Evolutionary conservation across 2,797 vertebrate species (phyloP).

Genomic region (Myoxocephalus aenaeus): DNA sequence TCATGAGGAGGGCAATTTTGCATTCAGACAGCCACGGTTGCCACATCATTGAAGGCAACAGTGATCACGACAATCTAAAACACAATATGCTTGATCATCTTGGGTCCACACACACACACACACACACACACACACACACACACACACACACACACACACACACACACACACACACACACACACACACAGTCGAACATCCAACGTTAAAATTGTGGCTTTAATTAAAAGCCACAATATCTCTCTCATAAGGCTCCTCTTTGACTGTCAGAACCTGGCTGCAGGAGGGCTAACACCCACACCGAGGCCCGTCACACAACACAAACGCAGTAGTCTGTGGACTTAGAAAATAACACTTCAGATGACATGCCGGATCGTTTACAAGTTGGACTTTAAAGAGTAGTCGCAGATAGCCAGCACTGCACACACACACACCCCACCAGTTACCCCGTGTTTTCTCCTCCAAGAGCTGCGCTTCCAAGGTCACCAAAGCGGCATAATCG

Average conservation of each 20-base stretch:
- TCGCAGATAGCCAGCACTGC: slow-evolving; percentile 54
- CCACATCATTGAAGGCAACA: slow-evolving; percentile 3
- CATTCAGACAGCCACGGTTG: slow-evolving; percentile 19
- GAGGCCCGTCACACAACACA: slow-evolving; percentile 46
- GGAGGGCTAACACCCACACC: slow-evolving; percentile 31
- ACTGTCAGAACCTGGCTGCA: slow-evolving; percentile 25
- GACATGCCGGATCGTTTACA: slow-evolving; percentile 30
- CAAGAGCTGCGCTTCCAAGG: slow-evolving; percentile 84
- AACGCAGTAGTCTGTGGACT: slow-evolving; percentile 22
- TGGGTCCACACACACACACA: too few species aligned
- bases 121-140: too few species aligned
- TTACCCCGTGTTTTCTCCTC: slow-evolving; percentile 81
- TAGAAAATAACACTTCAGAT: slow-evolving; percentile 30
- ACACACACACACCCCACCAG: slow-evolving; percentile 48
- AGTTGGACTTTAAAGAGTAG: slow-evolving; percentile 42
- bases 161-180: too few species aligned
- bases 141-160: too few species aligned
- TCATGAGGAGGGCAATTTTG: slow-evolving; percentile 4
- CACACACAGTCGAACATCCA: neutral
- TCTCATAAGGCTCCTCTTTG: neutral
- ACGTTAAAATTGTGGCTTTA: slow-evolving; percentile 3
- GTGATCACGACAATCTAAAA: neutral
- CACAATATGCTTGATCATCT: neutral
- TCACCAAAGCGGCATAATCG: slow-evolving; percentile 79
- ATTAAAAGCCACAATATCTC: neutral